These are phyloP conservation scores for Drosophila quasianomalipes DNA, from an alignment of 2,888 invertebrate species.

Conservation along the genomic window DNA sequence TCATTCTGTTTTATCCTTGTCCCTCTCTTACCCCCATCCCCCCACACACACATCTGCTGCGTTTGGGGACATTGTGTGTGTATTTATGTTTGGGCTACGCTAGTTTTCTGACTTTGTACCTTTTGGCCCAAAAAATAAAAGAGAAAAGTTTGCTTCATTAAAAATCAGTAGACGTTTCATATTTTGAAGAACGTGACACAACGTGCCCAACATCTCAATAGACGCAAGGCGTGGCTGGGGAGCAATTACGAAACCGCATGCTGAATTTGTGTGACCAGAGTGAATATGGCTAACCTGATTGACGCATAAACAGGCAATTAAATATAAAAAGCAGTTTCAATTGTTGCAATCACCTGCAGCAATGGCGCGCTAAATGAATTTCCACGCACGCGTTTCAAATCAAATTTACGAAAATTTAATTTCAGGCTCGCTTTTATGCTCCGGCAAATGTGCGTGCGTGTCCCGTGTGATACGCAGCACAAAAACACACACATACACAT, in stretches of 20 bases:
- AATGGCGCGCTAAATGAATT: slow-evolving; percentile 67
- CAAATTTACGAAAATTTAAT: slow-evolving; percentile 77
- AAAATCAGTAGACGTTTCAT: slow-evolving; percentile 81
- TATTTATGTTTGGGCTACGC: slow-evolving; percentile 29
- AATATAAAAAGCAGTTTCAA: slow-evolving; percentile 47
- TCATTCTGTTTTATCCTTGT: slow-evolving; percentile 29
- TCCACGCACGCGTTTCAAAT: slow-evolving; percentile 77
- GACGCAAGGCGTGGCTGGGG: slow-evolving; percentile 23
- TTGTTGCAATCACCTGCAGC: slow-evolving; percentile 54
- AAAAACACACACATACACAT: slow-evolving; percentile 3
- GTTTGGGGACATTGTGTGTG: slow-evolving; percentile 13
- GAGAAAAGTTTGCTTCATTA: slow-evolving; percentile 74
- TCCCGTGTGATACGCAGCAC: slow-evolving; percentile 40
- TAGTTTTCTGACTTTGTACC: slow-evolving; percentile 67
- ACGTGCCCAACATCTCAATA: slow-evolving; percentile 72
- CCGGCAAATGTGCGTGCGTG: slow-evolving; percentile 67
- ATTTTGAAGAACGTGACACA: slow-evolving; percentile 80
- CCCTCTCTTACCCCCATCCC: not conserved
- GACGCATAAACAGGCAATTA: slow-evolving; percentile 78
- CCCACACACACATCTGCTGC: not conserved
- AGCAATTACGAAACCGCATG: slow-evolving; percentile 44
- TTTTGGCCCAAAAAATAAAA: slow-evolving; percentile 31
- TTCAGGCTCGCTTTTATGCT: slow-evolving; percentile 72
- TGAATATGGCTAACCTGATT: slow-evolving; percentile 62
- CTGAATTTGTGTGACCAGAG: slow-evolving; percentile 13